Percentiles rank a stretch among this genome's conserved stretches.
Conservation (phyloP, 2,888 invertebrate species). For the Cephus sareptanus region DNA sequence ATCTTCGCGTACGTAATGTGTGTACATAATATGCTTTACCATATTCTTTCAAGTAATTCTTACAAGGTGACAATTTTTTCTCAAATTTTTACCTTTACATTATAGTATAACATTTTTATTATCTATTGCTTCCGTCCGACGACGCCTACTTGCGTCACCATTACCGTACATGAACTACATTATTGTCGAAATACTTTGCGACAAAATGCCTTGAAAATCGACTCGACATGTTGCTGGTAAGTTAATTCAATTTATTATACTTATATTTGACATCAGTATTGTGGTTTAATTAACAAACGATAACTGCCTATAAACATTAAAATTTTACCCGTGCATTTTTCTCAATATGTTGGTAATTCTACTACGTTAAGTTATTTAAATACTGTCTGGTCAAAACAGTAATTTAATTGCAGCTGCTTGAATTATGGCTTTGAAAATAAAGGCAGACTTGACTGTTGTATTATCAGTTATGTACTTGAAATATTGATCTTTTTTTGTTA, state of each 20-base stretch:
- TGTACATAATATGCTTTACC: neutral
- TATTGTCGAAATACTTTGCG: neutral
- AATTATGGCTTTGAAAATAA: neutral
- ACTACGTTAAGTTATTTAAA: neutral
- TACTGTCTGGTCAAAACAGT: neutral
- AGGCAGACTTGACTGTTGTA: neutral
- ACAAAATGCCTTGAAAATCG: neutral
- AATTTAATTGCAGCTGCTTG: neutral
- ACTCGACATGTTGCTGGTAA: neutral
- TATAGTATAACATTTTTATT: neutral
- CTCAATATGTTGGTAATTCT: neutral
- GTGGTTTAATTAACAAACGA: neutral
- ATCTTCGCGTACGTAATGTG: constrained; percentile 37
- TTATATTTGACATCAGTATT: neutral
- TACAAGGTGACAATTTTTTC: neutral
- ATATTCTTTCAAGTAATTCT: neutral
- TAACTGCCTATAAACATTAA: neutral
- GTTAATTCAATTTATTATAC: neutral
- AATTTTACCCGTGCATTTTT: neutral
- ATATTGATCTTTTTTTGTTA: too few relatives aligned
- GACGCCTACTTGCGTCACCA: neutral
- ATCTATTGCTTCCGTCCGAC: neutral
- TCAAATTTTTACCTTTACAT: too few relatives aligned
- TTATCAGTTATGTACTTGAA: too few relatives aligned
- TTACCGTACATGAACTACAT: neutral